Evolutionary conservation across 2,113 vertebrate genomes (phyloP).

Genomic region (Synchiropus splendidus): DNA sequence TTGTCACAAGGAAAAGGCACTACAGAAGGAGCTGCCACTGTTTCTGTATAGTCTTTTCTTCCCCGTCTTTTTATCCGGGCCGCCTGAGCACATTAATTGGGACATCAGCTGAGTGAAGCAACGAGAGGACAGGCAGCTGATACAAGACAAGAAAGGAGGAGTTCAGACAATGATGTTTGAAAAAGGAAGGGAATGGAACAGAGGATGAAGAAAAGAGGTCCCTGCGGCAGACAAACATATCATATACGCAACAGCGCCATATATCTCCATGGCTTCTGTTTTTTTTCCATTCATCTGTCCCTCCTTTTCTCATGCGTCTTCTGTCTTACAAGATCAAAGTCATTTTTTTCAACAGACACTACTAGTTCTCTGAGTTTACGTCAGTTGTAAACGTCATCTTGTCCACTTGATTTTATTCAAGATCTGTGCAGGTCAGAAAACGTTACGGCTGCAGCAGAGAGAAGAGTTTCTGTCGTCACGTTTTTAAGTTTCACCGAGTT

Average conservation of each 20-base stretch:
- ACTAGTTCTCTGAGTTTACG: constrained; percentile 14
- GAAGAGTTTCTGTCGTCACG: too few species aligned
- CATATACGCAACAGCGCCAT: constrained; percentile 50
- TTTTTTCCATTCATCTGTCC: constrained; percentile 23
- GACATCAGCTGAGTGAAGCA: constrained; percentile 47
- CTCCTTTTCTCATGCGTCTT: constrained; percentile 1
- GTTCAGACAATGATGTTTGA: constrained; percentile 12
- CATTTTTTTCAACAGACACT: constrained; percentile 20
- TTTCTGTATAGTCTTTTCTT: constrained; percentile 35
- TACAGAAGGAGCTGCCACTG: constrained; percentile 34
- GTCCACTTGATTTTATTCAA: constrained; percentile 27
- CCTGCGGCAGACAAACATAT: constrained; percentile 52
- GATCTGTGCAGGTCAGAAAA: background rate
- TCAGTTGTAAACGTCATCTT: constrained; percentile 27
- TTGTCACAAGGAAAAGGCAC: constrained; percentile 19
- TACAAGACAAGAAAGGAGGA: constrained; percentile 27
- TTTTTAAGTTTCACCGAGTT: too few species aligned
- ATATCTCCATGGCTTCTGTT: constrained; percentile 31
- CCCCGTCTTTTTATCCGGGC: constrained; percentile 43
- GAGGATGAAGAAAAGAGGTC: constrained; percentile 27
- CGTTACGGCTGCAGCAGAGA: too few species aligned
- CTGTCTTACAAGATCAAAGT: constrained; percentile 47
- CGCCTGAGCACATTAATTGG: constrained; percentile 56
- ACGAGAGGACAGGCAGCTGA: constrained; percentile 42
- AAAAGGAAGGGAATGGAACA: constrained; percentile 7